Percentiles rank a stretch among this genome's conserved stretches.
Evolutionary conservation across 1,140 invertebrate species (phyloP).

Genomic region (Pemphigus obesinymphae): DNA sequence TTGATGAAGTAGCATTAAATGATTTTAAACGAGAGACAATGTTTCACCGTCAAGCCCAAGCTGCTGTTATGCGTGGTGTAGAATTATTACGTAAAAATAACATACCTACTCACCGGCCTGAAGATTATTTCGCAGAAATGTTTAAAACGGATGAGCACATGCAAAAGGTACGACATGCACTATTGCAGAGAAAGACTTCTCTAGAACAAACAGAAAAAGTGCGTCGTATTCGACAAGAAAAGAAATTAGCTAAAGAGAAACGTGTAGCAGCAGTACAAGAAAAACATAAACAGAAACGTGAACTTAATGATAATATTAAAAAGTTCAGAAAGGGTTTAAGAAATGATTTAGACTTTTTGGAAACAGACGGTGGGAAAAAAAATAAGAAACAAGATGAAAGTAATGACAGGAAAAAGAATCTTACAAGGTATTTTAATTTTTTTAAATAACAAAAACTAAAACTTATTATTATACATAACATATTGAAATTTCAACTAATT

Average conservation of each 20-base stretch:
- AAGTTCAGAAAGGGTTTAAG: slow-evolving; percentile 77
- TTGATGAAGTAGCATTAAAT: slow-evolving; percentile 73
- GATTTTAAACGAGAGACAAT: slow-evolving; percentile 88
- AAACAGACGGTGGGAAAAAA: slow-evolving; percentile 53
- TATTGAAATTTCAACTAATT: too few species aligned
- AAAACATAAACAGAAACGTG: slow-evolving; percentile 69
- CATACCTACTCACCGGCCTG: slow-evolving; percentile 75
- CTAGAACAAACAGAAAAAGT: slow-evolving; percentile 84
- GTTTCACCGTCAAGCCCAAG: slow-evolving; percentile 89
- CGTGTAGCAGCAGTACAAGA: slow-evolving; percentile 77
- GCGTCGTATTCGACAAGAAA: slow-evolving; percentile 79
- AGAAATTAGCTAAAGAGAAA: slow-evolving; percentile 88
- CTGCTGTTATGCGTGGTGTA: slow-evolving; percentile 74
- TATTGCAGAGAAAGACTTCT: slow-evolving; percentile 77
- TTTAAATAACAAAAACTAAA: not conserved
- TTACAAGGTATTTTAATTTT: slow-evolving; percentile 24
- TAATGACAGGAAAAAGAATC: slow-evolving; percentile 43
- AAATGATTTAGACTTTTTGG: slow-evolving; percentile 75
- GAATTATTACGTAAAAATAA: slow-evolving; percentile 67
- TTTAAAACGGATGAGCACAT: slow-evolving; percentile 95
- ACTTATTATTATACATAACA: too few species aligned
- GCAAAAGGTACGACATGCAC: slow-evolving; percentile 84
- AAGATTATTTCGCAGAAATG: slow-evolving; percentile 99
- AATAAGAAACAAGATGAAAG: slow-evolving; percentile 42
- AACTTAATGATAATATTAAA: slow-evolving; percentile 79